phyloP scores from a whole-genome alignment of 2,888 invertebrate genomes.

The Adela reaumurella region DNA sequence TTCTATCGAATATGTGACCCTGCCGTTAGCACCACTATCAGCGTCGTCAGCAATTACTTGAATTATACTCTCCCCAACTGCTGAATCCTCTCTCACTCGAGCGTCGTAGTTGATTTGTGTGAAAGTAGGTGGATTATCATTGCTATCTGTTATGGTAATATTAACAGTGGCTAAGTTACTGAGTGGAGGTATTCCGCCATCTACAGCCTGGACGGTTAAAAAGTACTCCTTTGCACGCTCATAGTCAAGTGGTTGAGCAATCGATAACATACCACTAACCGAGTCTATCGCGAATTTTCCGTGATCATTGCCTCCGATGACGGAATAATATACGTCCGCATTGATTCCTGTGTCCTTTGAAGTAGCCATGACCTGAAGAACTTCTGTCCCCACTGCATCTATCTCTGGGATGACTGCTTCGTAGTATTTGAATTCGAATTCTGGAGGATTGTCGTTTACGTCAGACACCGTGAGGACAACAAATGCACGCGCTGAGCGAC shows the following conservation, averaged over 20 bases:
- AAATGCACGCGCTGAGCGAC: constrained; percentile 62
- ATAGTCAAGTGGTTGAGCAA: constrained; percentile 80
- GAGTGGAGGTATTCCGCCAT: constrained; percentile 84
- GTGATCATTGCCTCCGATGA: constrained; percentile 85
- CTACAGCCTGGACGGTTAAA: constrained; percentile 85
- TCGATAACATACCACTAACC: constrained; percentile 68
- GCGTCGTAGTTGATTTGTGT: constrained; percentile 72
- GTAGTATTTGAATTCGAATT: constrained; percentile 82
- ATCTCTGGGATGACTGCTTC: constrained; percentile 75
- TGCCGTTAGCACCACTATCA: constrained; percentile 78
- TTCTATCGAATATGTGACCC: constrained; percentile 73
- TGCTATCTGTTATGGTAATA: constrained; percentile 79
- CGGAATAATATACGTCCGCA: constrained; percentile 85
- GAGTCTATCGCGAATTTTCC: constrained; percentile 77
- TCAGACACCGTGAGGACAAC: constrained; percentile 83
- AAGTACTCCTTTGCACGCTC: constrained; percentile 84
- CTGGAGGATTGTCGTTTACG: constrained; percentile 94
- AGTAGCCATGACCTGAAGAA: constrained; percentile 83
- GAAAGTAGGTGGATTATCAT: constrained; percentile 85
- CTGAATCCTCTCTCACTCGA: constrained; percentile 75
- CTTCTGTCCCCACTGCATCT: constrained; percentile 72
- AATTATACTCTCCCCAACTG: constrained; percentile 49
- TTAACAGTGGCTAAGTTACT: constrained; percentile 86
- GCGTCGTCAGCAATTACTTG: constrained; percentile 80
- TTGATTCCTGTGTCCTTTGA: constrained; percentile 91